These are phyloP conservation scores for Himalopsyche anomala DNA, from an alignment of 2,888 invertebrate genomes.

Conservation along the genomic window DNA sequence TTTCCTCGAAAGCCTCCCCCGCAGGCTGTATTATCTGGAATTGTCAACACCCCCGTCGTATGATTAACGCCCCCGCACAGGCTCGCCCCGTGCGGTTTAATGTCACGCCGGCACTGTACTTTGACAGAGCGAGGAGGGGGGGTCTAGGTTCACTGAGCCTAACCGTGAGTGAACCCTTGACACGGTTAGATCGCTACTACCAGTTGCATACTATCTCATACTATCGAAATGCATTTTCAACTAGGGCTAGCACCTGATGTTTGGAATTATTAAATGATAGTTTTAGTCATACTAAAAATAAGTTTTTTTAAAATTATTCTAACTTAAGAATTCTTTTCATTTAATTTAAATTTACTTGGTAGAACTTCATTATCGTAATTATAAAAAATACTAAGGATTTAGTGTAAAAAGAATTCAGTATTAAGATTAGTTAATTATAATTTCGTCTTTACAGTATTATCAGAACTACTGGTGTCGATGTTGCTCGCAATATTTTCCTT, in stretches of 20 bases:
- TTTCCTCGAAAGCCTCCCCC: constrained; percentile 17
- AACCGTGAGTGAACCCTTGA: constrained; percentile 21
- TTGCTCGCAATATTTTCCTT: too few relatives aligned
- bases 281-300: too few relatives aligned
- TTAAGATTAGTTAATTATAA: too few relatives aligned
- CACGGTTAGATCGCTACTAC: constrained; percentile 19
- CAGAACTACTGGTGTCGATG: too few relatives aligned
- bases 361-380: too few relatives aligned
- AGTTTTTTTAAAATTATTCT: too few relatives aligned
- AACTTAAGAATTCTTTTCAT: too few relatives aligned
- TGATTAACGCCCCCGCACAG: constrained; percentile 30
- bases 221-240: background rate
- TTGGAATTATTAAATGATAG: too few relatives aligned
- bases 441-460: too few relatives aligned
- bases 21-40: constrained; percentile 2
- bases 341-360: too few relatives aligned
- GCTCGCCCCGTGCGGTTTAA: background rate
- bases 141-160: constrained; percentile 1
- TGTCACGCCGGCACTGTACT: constrained; percentile 9
- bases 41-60: constrained; percentile 22
- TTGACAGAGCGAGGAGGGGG: background rate
- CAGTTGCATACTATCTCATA: constrained; percentile 10
- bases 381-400: too few relatives aligned
- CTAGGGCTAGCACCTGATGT: background rate
- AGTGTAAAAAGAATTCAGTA: too few relatives aligned